Percentiles rank a stretch among this genome's conserved stretches.
Conservation (phyloP, 2,797 vertebrate species). For the Smutsia temminckii region DNA sequence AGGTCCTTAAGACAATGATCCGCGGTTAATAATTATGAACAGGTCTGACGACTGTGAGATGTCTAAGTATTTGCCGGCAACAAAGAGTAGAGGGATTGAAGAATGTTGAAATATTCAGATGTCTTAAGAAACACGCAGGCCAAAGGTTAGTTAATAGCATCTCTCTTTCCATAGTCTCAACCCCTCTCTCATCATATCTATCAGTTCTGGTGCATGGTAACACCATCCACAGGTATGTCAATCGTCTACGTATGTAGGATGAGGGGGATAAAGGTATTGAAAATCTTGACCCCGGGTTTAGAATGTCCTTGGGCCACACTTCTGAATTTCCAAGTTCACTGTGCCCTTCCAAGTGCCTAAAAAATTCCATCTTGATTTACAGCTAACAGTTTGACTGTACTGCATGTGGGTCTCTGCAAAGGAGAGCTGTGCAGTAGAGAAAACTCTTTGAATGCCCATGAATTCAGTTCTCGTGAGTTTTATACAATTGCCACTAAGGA, state of each 20-base stretch:
- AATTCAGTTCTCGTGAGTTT: slow-evolving; percentile 1
- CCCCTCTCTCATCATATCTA: background rate
- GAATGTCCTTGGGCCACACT: background rate
- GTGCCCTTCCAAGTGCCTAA: background rate
- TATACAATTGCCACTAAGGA: background rate
- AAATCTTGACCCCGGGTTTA: background rate
- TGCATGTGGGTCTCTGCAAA: background rate
- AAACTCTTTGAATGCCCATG: background rate
- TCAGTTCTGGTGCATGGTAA: background rate
- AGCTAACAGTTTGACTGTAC: background rate
- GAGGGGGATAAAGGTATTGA: background rate
- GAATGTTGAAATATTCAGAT: slow-evolving; percentile 18
- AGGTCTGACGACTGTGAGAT: background rate
- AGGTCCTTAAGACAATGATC: background rate
- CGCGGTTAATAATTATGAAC: slow-evolving; percentile 9
- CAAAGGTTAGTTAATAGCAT: background rate
- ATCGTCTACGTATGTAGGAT: rapidly evolving
- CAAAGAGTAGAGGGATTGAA: background rate
- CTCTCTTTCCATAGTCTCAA: background rate
- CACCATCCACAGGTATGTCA: background rate
- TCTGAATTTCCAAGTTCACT: background rate
- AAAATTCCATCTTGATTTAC: background rate
- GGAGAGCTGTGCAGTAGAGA: background rate
- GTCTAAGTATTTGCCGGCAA: background rate
- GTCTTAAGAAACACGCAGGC: background rate